Percentiles rank a stretch among this genome's conserved stretches.
phyloP scores from a whole-genome alignment of 2,888 invertebrate genomes.

The Graphium colonna region DNA sequence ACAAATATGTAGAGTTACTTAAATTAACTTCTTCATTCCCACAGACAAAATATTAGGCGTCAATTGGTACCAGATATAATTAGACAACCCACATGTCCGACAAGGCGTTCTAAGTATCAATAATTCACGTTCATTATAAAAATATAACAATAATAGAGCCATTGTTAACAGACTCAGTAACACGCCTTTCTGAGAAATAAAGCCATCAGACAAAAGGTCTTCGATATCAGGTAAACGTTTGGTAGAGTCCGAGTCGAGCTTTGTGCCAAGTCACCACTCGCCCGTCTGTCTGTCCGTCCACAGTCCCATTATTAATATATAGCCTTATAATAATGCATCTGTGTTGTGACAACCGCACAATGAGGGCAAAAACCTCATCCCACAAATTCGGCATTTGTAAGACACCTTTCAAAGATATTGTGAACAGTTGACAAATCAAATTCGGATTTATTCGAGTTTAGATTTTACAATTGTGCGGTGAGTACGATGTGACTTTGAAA shows the following conservation, averaged over 20 bases:
- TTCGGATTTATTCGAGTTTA: not conserved
- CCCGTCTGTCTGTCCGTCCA: not conserved
- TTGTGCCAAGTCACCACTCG: conserved; percentile 16
- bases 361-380: not conserved
- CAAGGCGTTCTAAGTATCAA: conserved; percentile 4
- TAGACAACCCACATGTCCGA: not conserved
- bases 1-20: too few species aligned
- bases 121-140: conserved; percentile 14
- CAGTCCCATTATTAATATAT: too few species aligned
- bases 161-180: conserved; percentile 11
- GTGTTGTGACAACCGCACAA: conserved; percentile 18
- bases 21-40: too few species aligned
- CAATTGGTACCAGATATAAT: not conserved
- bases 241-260: not conserved
- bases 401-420: not conserved
- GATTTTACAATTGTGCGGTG: not conserved
- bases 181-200: conserved; percentile 16
- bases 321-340: conserved; percentile 9
- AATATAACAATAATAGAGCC: conserved; percentile 18
- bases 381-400: not conserved
- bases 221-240: conserved; percentile 15
- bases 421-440: not conserved
- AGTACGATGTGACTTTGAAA: too few species aligned
- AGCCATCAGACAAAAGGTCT: conserved; percentile 9
- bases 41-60: not conserved